Conservation (phyloP, 2,113 vertebrate genomes). For the Alethe diademata region DNA sequence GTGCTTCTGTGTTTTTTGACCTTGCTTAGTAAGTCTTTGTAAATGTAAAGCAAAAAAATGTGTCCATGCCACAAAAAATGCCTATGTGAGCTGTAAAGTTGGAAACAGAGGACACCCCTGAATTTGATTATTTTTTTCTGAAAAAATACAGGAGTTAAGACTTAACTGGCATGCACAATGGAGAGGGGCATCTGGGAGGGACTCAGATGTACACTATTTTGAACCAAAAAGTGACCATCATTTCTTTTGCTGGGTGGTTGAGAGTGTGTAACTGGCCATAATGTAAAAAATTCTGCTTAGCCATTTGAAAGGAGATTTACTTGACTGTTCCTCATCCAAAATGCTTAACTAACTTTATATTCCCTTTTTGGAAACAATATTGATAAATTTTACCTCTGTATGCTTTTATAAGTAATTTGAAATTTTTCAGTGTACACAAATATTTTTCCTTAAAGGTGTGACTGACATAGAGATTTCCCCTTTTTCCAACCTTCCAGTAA, state of each 20-base stretch:
- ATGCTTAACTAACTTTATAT: neutral
- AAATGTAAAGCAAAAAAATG: neutral
- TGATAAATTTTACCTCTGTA: neutral
- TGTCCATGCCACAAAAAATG: neutral
- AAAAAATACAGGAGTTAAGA: neutral
- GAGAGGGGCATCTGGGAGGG: neutral
- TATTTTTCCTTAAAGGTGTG: neutral
- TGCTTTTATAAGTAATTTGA: neutral
- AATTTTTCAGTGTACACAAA: neutral
- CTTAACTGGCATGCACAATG: neutral
- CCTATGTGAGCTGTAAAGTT: neutral
- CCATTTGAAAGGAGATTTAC: neutral
- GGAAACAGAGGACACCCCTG: neutral
- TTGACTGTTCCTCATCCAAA: neutral
- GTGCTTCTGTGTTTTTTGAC: neutral
- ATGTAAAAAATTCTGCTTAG: neutral
- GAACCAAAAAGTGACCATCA: neutral
- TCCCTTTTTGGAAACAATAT: neutral
- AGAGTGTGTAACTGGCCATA: neutral
- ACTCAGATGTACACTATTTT: neutral
- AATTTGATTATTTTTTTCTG: neutral
- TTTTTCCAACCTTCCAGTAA: neutral
- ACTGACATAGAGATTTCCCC: neutral
- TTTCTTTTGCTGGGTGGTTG: neutral
- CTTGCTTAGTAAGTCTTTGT: neutral